Base-by-base conservation (phyloP, 2,113 vertebrate species). In the Perca fluviatilis region DNA sequence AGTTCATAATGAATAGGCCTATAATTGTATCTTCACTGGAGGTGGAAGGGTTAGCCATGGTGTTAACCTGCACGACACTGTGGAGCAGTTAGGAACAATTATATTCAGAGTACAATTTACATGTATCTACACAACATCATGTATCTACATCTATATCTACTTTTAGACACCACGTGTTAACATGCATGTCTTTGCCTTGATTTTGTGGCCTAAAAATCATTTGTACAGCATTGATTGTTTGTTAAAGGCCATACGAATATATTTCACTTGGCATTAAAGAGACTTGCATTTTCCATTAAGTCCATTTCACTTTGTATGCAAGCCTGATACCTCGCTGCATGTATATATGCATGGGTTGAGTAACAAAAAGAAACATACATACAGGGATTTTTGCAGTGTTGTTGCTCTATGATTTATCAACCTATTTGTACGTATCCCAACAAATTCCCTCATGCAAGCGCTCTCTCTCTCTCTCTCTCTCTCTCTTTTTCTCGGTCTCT, bases 241-340 rank as follows among this genome's bases (percentile, higher is more conserved):
- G 68, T 56, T 69, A 66, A 79, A 82, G 63, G 51, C 21, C 3
- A 2, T 11, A 54, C 65, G 50, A 62, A 61, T 62, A 50, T 7
- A 72, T 67, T 43, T 50, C 18, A 27, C 70, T 19, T 62, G 69
- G 49, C 63, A 14, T 36, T 25, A 80, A 74, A 61, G 58, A 77
- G 51, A 49, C 27, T 27, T 57, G 23, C 23, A 23, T 76, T 80
- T 83, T 23, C 30, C 21, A 60, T 66, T 23, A 23, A 66, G 18
- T 33, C 58, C 16, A 51, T 58, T 57, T 65, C 25, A 46, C 19
- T 46, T 67, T 56, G 75, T 40, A 56, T 33, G 43, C 2, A 1
- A 33, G 36, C 47, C 62, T 11, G 13, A 70, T 49, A 64, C 19
- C 8, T 63, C 19, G 16, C 43, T 47, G 65, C 46, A 47, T 47